Percentiles rank a stretch among this genome's conserved stretches.
Evolutionary conservation across 2,797 vertebrate species (phyloP).

Genomic region (Coranthus polyacanthus): DNA sequence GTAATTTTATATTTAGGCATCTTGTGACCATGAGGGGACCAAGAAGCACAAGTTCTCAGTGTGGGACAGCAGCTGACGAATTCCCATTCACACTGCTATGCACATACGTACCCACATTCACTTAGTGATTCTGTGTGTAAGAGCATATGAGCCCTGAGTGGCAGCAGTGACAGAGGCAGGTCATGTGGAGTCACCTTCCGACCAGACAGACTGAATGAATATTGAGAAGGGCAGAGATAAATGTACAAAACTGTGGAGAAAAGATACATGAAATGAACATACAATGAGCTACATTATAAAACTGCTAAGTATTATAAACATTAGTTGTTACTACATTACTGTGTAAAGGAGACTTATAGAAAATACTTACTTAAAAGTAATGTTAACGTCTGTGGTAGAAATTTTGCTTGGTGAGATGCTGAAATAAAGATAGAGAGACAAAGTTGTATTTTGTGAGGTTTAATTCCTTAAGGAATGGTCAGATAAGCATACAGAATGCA

Average conservation of each 20-base stretch:
- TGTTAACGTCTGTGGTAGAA: no score
- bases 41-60: conserved; percentile 61
- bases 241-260: not conserved
- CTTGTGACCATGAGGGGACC: conserved; percentile 59
- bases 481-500: no score
- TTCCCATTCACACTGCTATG: conserved; percentile 64
- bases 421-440: no score
- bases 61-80: conserved; percentile 69
- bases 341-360: not conserved
- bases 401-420: no score
- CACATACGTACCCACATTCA: conserved; percentile 45
- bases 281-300: not conserved
- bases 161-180: conserved; percentile 29
- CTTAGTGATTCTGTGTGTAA: conserved; percentile 45
- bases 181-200: conserved; percentile 53
- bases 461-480: no score
- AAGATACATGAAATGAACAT: not conserved
- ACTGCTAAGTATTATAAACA: not conserved
- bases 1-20: conserved; percentile 71
- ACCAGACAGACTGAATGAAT: conserved; percentile 20
- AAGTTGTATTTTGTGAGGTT: no score
- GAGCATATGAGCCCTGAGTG: conserved; percentile 46
- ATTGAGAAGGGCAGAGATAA: not conserved
- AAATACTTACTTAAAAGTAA: no score
- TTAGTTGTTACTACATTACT: not conserved